These are phyloP conservation scores for Fundulus diaphanus DNA, from an alignment of 2,797 vertebrate genomes.

Conservation along the genomic window DNA sequence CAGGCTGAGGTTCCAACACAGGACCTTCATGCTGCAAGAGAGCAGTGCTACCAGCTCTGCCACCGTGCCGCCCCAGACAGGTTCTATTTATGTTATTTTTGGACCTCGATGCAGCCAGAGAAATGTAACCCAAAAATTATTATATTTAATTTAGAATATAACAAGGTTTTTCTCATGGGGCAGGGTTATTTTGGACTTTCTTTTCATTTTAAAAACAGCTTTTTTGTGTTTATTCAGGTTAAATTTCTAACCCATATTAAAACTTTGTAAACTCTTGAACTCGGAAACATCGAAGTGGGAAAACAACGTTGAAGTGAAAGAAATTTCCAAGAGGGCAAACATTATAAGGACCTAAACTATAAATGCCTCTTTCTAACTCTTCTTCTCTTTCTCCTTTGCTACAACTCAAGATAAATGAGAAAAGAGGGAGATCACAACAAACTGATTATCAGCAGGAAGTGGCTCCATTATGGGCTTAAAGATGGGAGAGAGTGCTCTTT, in stretches of 20 bases:
- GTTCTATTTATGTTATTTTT: neutral
- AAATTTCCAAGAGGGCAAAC: neutral
- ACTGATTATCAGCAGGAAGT: constrained; percentile 81
- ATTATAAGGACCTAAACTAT: constrained; percentile 50
- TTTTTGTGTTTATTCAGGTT: neutral
- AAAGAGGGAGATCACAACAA: constrained; percentile 79
- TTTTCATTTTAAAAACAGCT: neutral
- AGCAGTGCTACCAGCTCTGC: no score
- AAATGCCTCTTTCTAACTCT: constrained; percentile 43
- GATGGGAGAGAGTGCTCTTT: constrained; percentile 72
- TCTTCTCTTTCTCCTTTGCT: constrained; percentile 34
- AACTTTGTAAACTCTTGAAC: neutral
- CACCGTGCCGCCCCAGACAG: no score
- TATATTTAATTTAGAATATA: no score
- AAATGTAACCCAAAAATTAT: neutral
- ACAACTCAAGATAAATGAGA: constrained; percentile 68
- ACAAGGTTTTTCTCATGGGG: neutral
- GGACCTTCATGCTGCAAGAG: no score
- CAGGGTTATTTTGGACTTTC: neutral
- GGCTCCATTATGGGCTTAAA: constrained; percentile 83
- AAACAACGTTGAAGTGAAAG: neutral
- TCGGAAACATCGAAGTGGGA: neutral
- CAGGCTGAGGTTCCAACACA: no score
- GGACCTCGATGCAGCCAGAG: neutral
- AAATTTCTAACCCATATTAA: neutral